These are phyloP conservation scores for Torymus texanus DNA, from an alignment of 2,888 invertebrate genomes.

Conservation along the genomic window DNA sequence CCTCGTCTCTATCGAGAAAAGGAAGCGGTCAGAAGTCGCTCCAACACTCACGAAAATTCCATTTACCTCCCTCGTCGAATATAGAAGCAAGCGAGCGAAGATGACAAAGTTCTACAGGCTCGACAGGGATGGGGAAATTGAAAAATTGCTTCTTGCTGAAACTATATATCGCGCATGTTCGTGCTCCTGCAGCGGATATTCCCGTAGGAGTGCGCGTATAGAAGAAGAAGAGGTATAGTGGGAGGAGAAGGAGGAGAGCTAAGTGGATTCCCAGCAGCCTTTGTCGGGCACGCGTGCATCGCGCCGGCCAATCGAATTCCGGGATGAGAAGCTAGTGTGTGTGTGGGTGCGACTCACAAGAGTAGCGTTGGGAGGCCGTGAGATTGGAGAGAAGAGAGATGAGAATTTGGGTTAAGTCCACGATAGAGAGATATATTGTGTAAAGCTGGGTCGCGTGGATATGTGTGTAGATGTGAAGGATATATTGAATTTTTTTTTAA, in stretches of 20 bases:
- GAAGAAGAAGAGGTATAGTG: constrained; percentile 58
- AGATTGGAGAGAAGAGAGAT: too few species aligned
- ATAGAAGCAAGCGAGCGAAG: constrained; percentile 70
- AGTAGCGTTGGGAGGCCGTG: too few species aligned
- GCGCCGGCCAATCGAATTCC: constrained; percentile 34
- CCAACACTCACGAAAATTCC: constrained; percentile 67
- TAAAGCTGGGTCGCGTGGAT: too few species aligned
- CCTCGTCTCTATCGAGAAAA: background rate
- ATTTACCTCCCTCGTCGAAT: constrained; percentile 70
- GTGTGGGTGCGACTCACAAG: too few species aligned
- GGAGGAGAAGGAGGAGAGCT: constrained; percentile 52
- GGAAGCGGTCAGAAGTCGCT: constrained; percentile 21
- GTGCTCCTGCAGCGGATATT: constrained; percentile 54
- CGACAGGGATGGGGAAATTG: constrained; percentile 71
- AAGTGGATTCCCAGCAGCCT: constrained; percentile 68
- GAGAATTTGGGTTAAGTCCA: too few species aligned
- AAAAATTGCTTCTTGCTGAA: constrained; percentile 71
- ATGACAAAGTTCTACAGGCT: constrained; percentile 71
- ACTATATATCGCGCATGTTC: constrained; percentile 6
- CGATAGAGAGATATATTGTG: too few species aligned
- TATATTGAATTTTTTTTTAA: too few species aligned
- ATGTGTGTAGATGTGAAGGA: too few species aligned
- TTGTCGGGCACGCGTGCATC: constrained; percentile 20
- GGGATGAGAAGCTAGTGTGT: background rate
- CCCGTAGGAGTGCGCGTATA: constrained; percentile 62